Conservation (phyloP, 2,888 invertebrate species). For the Alloscopus bannaensis region DNA sequence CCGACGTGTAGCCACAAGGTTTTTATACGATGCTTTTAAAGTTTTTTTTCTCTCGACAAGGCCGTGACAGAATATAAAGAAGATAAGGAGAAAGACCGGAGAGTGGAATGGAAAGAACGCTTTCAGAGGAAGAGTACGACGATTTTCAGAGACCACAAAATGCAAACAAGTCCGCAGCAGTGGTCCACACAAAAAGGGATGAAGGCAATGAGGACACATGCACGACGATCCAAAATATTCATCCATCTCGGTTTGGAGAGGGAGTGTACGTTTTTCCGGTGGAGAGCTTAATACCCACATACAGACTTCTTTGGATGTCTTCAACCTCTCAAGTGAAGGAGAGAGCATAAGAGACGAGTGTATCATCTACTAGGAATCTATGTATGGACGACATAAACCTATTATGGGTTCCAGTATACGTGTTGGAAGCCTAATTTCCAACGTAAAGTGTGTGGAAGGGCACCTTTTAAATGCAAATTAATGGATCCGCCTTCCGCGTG, state of each 20-base stretch:
- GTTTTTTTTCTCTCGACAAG: constrained; percentile 5
- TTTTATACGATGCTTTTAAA: background rate
- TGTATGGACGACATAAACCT: background rate
- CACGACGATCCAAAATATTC: constrained; percentile 7
- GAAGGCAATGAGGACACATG: constrained; percentile 4
- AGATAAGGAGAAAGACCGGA: background rate
- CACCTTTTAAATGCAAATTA: constrained; percentile 63
- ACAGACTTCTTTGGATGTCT: constrained; percentile 7
- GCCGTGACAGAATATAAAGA: background rate
- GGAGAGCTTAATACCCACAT: background rate
- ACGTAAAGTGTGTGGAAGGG: constrained; percentile 46
- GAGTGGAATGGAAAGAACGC: background rate
- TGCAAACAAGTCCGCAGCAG: constrained; percentile 43
- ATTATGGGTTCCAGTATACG: background rate
- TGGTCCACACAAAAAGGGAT: background rate
- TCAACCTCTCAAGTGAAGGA: too few relatives aligned
- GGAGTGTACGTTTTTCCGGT: background rate
- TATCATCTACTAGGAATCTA: too few relatives aligned
- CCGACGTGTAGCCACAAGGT: background rate
- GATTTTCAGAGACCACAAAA: constrained; percentile 36
- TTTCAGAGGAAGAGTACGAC: background rate
- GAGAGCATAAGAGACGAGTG: too few relatives aligned
- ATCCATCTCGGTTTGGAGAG: background rate
- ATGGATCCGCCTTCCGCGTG: constrained; percentile 56
- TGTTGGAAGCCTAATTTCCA: constrained; percentile 41